Percentiles rank a stretch among this genome's conserved stretches.
These are phyloP conservation scores for Leptopilina boulardi DNA, from an alignment of 1,140 invertebrate species.

Conservation along the genomic window DNA sequence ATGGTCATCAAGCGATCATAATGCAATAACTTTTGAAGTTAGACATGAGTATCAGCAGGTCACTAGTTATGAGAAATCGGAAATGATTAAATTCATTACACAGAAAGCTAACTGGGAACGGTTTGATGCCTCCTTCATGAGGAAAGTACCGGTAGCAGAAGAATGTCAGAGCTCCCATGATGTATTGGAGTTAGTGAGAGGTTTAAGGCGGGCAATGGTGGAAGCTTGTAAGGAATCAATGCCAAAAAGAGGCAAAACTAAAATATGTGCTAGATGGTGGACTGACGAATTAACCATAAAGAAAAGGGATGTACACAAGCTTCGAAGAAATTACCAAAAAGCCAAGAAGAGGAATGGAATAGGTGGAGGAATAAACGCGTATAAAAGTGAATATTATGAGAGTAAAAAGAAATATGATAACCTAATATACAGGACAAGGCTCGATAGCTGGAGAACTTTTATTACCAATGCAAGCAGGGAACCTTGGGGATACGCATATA, in stretches of 20 bases:
- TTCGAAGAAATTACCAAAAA: not conserved
- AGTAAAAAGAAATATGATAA: not conserved
- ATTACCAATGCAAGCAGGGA: not conserved
- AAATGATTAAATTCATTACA: not conserved
- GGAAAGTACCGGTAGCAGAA: too few relatives aligned
- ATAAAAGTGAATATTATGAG: not conserved
- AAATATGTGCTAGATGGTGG: not conserved
- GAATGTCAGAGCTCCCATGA: not conserved
- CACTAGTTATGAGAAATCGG: not conserved
- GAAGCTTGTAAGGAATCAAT: not conserved
- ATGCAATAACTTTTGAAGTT: too few relatives aligned
- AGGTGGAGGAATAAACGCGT: not conserved
- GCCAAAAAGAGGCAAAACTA: not conserved
- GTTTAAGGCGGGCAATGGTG: not conserved
- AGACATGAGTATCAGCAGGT: not conserved
- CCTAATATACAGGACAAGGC: not conserved
- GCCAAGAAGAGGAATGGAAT: not conserved
- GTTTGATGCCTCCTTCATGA: too few relatives aligned
- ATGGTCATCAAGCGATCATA: not conserved
- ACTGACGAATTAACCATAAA: not conserved
- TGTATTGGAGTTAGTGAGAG: not conserved
- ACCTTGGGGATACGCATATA: not conserved
- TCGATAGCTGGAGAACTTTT: not conserved
- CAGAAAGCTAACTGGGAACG: too few relatives aligned
- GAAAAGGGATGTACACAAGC: not conserved